Conservation (phyloP, 2,113 vertebrate genomes). For the Rhabdomys dilectus region DNA sequence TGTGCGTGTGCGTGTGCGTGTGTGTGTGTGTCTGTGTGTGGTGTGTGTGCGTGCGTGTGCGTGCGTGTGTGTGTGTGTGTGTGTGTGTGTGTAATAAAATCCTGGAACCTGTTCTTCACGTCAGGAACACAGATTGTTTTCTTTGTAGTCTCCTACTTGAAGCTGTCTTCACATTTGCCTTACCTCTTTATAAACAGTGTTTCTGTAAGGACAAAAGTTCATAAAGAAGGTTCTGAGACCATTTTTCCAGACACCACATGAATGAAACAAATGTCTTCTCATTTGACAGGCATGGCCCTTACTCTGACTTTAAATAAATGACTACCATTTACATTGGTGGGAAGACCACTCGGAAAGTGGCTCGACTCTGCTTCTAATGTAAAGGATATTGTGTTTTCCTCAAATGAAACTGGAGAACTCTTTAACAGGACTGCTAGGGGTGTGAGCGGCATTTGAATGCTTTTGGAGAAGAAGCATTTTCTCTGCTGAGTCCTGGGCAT, state of each 20-base stretch:
- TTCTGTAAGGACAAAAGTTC: conserved; percentile 51
- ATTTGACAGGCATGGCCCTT: conserved; percentile 5
- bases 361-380: background rate
- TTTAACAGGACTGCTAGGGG: background rate
- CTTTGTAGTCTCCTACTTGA: conserved; percentile 20
- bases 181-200: conserved; percentile 7
- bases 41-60: too few relatives aligned
- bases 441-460: background rate
- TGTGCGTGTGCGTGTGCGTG: background rate
- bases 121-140: conserved; percentile 12
- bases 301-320: conserved; percentile 54
- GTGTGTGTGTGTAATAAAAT: background rate
- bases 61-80: too few relatives aligned
- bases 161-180: conserved; percentile 25
- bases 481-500: background rate
- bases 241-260: conserved; percentile 37
- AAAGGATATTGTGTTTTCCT: background rate
- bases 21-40: too few relatives aligned
- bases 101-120: background rate
- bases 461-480: background rate
- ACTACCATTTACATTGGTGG: background rate
- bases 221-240: background rate
- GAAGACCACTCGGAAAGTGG: background rate
- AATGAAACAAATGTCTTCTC: conserved; percentile 47
- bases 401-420: conserved; percentile 9